A percentile compares a stretch with the other conserved stretches of the same genome.
Evolutionary conservation across 2,888 invertebrate species (phyloP).

Genomic region (Nomada fabriciana): DNA sequence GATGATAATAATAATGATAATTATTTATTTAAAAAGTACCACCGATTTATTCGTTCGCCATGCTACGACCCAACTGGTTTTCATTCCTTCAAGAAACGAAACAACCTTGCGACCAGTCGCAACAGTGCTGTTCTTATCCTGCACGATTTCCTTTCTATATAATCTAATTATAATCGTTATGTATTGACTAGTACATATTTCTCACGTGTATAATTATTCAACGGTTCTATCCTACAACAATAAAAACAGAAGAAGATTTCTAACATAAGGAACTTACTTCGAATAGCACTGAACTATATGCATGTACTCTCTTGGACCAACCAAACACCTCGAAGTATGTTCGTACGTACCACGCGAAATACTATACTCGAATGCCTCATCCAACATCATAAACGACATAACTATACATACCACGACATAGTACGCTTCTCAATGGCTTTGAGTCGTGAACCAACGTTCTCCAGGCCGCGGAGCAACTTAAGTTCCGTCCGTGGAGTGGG

Average conservation of each 20-base stretch:
- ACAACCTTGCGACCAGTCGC: not conserved
- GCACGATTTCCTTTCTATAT: not conserved
- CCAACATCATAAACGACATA: not conserved
- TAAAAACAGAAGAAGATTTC: not conserved
- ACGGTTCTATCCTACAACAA: not conserved
- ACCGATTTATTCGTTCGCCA: constrained; percentile 20
- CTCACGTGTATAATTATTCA: not conserved
- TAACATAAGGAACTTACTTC: not conserved
- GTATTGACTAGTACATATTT: not conserved
- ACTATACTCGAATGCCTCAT: too few relatives aligned
- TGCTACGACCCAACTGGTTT: not conserved
- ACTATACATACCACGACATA: not conserved
- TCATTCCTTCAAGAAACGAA: not conserved
- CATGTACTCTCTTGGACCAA: not conserved
- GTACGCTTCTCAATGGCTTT: not conserved
- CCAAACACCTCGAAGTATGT: not conserved
- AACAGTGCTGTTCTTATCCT: not conserved
- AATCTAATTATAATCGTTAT: not conserved
- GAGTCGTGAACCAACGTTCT: not conserved
- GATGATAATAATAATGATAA: constrained; percentile 37
- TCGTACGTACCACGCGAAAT: too few relatives aligned
- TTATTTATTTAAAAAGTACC: constrained; percentile 32
- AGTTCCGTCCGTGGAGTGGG: constrained; percentile 79
- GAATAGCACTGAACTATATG: not conserved
- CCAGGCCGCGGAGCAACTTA: constrained; percentile 30